Conservation (phyloP, 1,140 invertebrate species). For the Drosophila nikananu region DNA sequence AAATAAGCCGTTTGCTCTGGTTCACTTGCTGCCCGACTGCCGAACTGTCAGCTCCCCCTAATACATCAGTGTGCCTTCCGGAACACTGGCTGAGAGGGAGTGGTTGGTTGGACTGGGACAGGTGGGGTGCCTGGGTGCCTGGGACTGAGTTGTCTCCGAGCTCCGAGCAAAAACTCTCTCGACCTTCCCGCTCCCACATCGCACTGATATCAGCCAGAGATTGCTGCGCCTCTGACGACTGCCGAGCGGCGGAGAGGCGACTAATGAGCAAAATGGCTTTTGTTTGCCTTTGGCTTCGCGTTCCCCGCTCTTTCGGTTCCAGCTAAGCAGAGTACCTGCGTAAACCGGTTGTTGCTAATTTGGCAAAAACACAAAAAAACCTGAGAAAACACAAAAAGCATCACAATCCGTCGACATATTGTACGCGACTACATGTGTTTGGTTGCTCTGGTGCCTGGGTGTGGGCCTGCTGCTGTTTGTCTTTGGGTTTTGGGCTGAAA, state of each 20-base stretch:
- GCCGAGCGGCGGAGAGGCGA: slow-evolving; percentile 25
- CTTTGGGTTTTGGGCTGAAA: slow-evolving; percentile 31
- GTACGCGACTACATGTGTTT: slow-evolving; percentile 26
- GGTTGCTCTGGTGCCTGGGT: slow-evolving; percentile 10
- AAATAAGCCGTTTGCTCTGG: slow-evolving; percentile 38
- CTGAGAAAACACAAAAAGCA: slow-evolving; percentile 31
- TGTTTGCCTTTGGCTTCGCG: slow-evolving; percentile 66
- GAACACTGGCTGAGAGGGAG: neutral
- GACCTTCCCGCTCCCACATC: slow-evolving; percentile 37
- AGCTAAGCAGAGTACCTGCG: slow-evolving; percentile 46
- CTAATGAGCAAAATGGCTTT: slow-evolving; percentile 74
- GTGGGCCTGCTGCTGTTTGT: slow-evolving; percentile 43
- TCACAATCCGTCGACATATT: slow-evolving; percentile 23
- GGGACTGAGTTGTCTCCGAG: neutral
- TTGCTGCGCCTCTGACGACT: slow-evolving; percentile 34
- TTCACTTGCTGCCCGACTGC: slow-evolving; percentile 35
- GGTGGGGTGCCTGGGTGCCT: neutral
- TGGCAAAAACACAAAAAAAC: slow-evolving; percentile 49
- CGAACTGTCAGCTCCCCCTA: slow-evolving; percentile 13
- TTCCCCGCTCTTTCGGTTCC: slow-evolving; percentile 29
- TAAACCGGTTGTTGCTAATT: slow-evolving; percentile 77
- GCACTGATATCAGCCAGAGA: slow-evolving; percentile 37
- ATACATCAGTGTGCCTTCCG: slow-evolving; percentile 27
- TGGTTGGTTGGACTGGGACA: neutral
- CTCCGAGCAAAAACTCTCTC: slow-evolving; percentile 21